Evolutionary conservation across 2,797 vertebrate species (phyloP), one percentile per base, ranked within the genome.

Genomic region (Saxicola maurus): DNA sequence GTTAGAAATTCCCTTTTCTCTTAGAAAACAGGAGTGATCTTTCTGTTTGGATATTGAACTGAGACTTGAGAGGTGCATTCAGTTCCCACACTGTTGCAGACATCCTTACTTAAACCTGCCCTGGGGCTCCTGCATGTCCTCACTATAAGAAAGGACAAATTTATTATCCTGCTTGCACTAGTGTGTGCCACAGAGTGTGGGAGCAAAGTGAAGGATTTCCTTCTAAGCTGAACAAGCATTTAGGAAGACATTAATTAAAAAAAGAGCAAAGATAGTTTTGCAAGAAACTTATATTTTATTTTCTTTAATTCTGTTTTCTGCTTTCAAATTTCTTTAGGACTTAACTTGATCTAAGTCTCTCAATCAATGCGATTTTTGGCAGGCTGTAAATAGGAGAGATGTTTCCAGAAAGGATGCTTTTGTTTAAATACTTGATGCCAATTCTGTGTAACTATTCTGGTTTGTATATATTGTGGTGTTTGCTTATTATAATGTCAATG

Each of bases 331-430:
- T 76, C 33, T 84, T 79, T 86, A 56, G 43, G 69, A 79, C 6
- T 21, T 42, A 46, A n/a, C 23, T 86, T 59, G 65, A 61, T 68
- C 31, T 59, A 87, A 92, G 59, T 72, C 46, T 82, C 57, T 69
- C 55, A 86, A 78, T 71, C 52, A n/a, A 30, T 87, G 52, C n/a
- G 37, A 12, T 79, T 68, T 82, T 92, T 95, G 91, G 84, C 90
- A 87, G 52, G 42, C 77, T 72, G 23, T 40, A 43, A 78, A 69
- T 27, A 80, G 61, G 52, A 87, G 75, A 92, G 64, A 33, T 62
- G 67, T 89, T 95, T 95, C 75, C 91, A 92, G 79, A 87, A 93
- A 94, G 92, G 86, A 87, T 84, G 66, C 91, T 85, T 59, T 91
- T 95, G 87, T 96, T 95, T 93, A 93, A 95, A 89, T 79, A 76